phyloP scores from a whole-genome alignment of 2,113 vertebrate species.

The Haliaeetus leucogaster region DNA sequence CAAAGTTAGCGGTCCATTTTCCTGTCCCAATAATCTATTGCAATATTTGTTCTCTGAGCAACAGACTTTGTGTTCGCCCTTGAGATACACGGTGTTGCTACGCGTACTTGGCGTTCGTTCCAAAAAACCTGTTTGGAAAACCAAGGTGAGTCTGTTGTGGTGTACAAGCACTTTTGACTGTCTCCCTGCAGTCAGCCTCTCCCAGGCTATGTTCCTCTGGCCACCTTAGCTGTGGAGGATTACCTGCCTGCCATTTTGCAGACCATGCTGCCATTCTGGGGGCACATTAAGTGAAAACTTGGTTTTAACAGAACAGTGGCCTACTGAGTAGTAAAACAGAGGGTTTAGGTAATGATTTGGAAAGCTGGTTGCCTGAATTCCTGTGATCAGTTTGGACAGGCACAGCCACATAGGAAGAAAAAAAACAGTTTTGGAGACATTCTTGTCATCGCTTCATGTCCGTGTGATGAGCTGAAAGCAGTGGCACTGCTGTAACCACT shows the following conservation, averaged over 20 bases:
- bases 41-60: not conserved
- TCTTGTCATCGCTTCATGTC: not conserved
- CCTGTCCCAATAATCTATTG: not conserved
- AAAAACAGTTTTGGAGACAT: not conserved
- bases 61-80: not conserved
- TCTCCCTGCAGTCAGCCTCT: not conserved
- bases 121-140: not conserved
- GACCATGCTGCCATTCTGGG: not conserved
- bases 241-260: not conserved
- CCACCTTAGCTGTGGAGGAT: fast-evolving
- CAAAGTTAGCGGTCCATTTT: not conserved
- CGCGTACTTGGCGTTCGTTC: not conserved
- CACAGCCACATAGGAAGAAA: fast-evolving
- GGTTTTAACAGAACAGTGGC: not conserved
- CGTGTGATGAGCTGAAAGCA: not conserved
- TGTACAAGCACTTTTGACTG: not conserved
- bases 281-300: not conserved
- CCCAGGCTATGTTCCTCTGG: not conserved
- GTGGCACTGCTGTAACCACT: not conserved
- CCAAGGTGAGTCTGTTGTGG: fast-evolving
- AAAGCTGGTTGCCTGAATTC: not conserved
- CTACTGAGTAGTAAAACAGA: not conserved
- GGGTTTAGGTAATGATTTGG: not conserved
- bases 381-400: not conserved
- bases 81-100: fast-evolving